These are phyloP conservation scores for Theristicus caerulescens DNA, from an alignment of 2,113 vertebrate species.

Conservation along the genomic window DNA sequence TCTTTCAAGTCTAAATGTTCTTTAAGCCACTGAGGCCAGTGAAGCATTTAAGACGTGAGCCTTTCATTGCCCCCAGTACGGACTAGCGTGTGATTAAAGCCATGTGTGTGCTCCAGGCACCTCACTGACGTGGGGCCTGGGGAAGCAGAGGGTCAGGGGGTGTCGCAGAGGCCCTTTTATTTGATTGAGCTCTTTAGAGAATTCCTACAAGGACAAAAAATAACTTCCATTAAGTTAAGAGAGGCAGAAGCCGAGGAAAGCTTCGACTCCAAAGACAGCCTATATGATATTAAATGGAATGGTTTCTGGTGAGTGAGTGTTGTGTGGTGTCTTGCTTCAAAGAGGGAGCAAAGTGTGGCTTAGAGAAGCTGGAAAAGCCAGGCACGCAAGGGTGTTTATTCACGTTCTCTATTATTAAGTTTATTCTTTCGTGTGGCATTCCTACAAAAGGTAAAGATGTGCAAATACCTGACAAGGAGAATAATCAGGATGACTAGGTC, in stretches of 20 bases:
- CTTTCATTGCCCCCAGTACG: rapidly evolving
- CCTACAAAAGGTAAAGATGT: neutral
- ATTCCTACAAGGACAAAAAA: neutral
- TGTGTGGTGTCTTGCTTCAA: neutral
- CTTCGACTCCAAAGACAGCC: neutral
- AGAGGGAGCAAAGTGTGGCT: neutral
- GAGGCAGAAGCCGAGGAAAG: neutral
- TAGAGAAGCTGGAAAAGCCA: neutral
- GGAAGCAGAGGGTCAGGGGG: neutral
- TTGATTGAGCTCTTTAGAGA: neutral
- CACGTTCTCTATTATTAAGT: neutral
- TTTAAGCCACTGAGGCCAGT: neutral
- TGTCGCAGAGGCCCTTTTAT: neutral
- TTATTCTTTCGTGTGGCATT: neutral
- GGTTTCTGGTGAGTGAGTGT: neutral
- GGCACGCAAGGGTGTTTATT: neutral
- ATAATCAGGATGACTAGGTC: neutral
- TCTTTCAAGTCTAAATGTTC: neutral
- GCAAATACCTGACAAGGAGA: neutral
- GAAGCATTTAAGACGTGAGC: neutral
- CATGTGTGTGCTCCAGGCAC: neutral
- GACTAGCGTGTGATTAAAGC: neutral
- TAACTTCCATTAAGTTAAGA: neutral
- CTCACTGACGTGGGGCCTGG: neutral
- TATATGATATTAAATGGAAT: neutral